Conservation (phyloP, 2,888 invertebrate species). For the Bombylius major region DNA sequence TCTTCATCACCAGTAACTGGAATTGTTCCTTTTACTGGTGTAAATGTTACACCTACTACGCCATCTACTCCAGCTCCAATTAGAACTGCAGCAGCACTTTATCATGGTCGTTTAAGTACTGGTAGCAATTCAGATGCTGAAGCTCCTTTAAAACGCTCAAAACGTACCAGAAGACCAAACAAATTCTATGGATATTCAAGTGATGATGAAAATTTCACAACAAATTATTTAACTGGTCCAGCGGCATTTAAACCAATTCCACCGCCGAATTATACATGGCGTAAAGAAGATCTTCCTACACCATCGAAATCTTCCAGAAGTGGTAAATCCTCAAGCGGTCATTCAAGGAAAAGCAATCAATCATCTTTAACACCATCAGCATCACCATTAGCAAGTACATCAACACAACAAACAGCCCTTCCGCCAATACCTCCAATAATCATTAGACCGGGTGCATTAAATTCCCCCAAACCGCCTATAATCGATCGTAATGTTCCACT, state of each 20-base stretch:
- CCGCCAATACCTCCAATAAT: conserved; percentile 41
- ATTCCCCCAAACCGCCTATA: conserved; percentile 14
- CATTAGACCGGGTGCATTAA: conserved; percentile 23
- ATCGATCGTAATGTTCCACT: conserved; percentile 13
- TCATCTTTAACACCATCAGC: background rate
- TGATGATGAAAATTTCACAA: conserved; percentile 56
- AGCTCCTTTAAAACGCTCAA: conserved; percentile 52
- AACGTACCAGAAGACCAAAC: conserved; percentile 68
- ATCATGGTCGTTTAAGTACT: conserved; percentile 21
- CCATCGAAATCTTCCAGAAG: conserved; percentile 29
- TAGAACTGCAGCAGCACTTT: background rate
- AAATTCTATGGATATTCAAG: conserved; percentile 81
- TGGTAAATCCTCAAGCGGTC: background rate
- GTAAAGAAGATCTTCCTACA: conserved; percentile 55
- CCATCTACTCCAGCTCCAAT: conserved; percentile 15
- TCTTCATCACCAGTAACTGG: background rate
- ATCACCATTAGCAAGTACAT: conserved; percentile 4
- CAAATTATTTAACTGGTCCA: conserved; percentile 28
- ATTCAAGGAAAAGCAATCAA: background rate
- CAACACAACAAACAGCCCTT: conserved; percentile 27
- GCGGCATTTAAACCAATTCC: conserved; percentile 41
- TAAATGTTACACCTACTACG: too few species aligned
- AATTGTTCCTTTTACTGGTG: background rate
- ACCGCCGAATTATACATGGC: conserved; percentile 57
- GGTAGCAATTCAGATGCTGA: conserved; percentile 44